Percentiles rank a stretch among this genome's conserved stretches.
Conservation (phyloP, 1,140 invertebrate species). For the Drosophila novamexicana region DNA sequence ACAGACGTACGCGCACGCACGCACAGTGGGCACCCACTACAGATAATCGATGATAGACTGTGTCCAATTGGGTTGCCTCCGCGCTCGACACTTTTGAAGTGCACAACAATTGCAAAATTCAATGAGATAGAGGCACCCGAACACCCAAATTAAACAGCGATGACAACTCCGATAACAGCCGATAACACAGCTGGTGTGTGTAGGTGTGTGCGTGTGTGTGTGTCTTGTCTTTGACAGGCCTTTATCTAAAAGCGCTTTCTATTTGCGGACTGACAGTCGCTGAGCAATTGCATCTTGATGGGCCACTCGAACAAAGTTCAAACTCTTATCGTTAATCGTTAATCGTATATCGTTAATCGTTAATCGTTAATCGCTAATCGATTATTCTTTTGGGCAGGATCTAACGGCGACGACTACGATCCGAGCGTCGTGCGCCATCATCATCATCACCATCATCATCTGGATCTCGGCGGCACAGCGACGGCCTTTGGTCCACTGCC, state of each 20-base stretch:
- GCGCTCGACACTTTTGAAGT: background rate
- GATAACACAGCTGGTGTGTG: background rate
- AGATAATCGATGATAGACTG: constrained; percentile 15
- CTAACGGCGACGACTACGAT: constrained; percentile 85
- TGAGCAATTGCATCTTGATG: constrained; percentile 11
- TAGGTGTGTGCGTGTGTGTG: constrained; percentile 2
- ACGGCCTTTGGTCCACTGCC: constrained; percentile 37
- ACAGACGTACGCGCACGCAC: background rate
- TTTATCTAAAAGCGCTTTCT: constrained; percentile 10
- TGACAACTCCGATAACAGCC: constrained; percentile 32
- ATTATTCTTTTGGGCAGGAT: constrained; percentile 76
- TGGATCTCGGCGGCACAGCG: constrained; percentile 47
- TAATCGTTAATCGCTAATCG: constrained; percentile 13
- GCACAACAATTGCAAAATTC: constrained; percentile 37
- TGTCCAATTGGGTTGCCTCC: too few species aligned
- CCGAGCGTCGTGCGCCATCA: constrained; percentile 66
- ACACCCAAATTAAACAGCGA: constrained; percentile 37
- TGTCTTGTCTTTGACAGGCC: constrained; percentile 25
- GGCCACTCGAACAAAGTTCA: constrained; percentile 2
- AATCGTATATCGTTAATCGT: background rate
- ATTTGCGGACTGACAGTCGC: constrained; percentile 20
- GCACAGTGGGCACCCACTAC: constrained; percentile 14
- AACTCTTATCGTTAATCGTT: background rate
- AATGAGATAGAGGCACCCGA: constrained; percentile 16
- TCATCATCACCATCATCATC: constrained; percentile 62